Evolutionary conservation across 2,113 vertebrate genomes (phyloP), one percentile per base, ranked within the genome.

Genomic region (Camelus dromedarius): DNA sequence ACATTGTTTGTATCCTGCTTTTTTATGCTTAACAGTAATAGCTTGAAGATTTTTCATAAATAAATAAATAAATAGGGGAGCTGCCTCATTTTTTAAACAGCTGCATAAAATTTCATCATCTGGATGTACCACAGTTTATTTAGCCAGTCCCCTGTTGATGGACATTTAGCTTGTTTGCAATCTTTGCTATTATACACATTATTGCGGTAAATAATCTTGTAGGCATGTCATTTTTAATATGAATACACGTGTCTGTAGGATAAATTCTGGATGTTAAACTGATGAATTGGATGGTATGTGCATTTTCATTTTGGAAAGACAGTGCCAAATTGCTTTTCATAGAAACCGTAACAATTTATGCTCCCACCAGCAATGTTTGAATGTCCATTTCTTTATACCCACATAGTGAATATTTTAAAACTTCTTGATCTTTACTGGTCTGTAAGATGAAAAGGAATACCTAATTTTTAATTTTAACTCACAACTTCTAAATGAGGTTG

Each of bases 391-490:
- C 66, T 89, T 86, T 87, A 79, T 1, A 87, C 67, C 62, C n/a
- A 66, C 20, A 35, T 67, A 83, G 12, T 52, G 8, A 87, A 3
- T 94, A 62, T 94, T 96, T 95, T 90, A 79, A 92, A 95, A 92
- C 35, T 46, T 81, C 72, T 50, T 90, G n/a, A 85, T 96, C n/a
- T 94, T 96, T 92, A 77, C 6, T 32, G 24, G 14, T 94, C 54
- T 94, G 5, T 90, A 42, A 79, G 75, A 92, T 94, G 72, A 81
- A 81, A 93, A 88, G 79, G 50, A 94, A 62, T 6, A 0, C 91
- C 8, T 89, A n/a, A 81, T 89, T 89, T 85, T 15, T 95, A 76
- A 84, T 92, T 92, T 89, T 95, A 89, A 89, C 76, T 91, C 80
- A 35, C 0, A 64, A 64, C 42, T 93, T 84, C 69, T 75, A 73